A percentile compares a stretch with the other conserved stretches of the same genome.
These are phyloP conservation scores for Balanococcus diminutus DNA, from an alignment of 2,888 invertebrate genomes.

Conservation along the genomic window DNA sequence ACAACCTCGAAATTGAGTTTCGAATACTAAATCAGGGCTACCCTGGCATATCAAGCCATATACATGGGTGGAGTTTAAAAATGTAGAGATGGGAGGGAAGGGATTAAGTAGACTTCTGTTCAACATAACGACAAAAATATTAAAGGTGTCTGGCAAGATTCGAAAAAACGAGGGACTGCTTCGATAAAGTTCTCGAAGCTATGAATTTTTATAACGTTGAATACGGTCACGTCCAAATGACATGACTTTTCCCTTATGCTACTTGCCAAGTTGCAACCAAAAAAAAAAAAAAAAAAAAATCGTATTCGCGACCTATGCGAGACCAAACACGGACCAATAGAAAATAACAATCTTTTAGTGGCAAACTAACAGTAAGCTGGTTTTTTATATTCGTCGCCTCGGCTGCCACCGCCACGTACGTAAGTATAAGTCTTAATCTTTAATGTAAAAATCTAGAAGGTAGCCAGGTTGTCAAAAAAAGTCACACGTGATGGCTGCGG, in stretches of 20 bases:
- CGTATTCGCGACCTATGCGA: no score
- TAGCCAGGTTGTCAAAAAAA: not conserved
- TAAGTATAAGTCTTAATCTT: not conserved
- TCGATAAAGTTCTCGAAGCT: not conserved
- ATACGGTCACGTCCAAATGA: not conserved
- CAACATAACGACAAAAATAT: not conserved
- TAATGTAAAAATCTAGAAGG: not conserved
- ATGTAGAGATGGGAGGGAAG: not conserved
- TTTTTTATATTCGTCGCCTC: not conserved
- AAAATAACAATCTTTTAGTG: not conserved
- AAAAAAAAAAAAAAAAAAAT: no score
- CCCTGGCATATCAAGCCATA: not conserved
- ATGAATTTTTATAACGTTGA: not conserved
- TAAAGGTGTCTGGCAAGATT: not conserved
- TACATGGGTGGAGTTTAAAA: not conserved
- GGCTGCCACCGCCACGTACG: not conserved
- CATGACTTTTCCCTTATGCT: not conserved
- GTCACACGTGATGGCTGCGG: not conserved
- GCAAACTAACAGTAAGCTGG: no score
- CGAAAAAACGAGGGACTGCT: not conserved
- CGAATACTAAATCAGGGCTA: not conserved
- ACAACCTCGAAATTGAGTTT: not conserved
- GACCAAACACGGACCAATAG: not conserved
- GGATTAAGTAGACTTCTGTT: not conserved
- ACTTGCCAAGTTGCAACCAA: no score